These are phyloP conservation scores for Oncorhynchus gorbuscha DNA, from an alignment of 2,113 vertebrate species.

Conservation along the genomic window DNA sequence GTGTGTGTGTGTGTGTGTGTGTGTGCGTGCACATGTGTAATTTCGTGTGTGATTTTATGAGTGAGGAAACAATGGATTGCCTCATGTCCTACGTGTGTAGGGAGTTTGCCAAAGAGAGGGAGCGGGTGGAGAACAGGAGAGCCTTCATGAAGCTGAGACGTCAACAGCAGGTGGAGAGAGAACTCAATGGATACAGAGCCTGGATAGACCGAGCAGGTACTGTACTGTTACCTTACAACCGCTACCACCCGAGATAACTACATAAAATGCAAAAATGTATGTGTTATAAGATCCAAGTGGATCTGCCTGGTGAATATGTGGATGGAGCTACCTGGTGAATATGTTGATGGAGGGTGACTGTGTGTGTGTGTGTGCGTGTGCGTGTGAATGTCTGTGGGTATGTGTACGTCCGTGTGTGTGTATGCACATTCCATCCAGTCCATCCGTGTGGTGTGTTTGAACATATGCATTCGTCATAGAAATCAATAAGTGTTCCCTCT, in stretches of 20 bases:
- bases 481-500: constrained; percentile 30
- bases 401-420: constrained; percentile 5
- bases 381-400: background rate
- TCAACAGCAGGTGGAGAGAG: constrained; percentile 96
- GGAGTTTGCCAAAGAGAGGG: constrained; percentile 98
- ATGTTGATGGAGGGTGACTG: constrained; percentile 47
- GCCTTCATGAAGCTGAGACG: constrained; percentile 97
- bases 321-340: constrained; percentile 34
- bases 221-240: background rate
- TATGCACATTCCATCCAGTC: constrained; percentile 29
- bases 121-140: constrained; percentile 95
- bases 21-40: background rate
- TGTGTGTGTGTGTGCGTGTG: background rate
- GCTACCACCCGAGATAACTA: background rate
- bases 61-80: background rate
- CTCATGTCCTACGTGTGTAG: constrained; percentile 63
- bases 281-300: too few relatives aligned
- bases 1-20: background rate
- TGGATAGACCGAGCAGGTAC: constrained; percentile 98
- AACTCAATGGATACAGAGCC: constrained; percentile 94
- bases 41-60: constrained; percentile 1
- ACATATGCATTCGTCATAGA: constrained; percentile 24
- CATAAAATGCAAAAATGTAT: too few relatives aligned
- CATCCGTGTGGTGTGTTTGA: constrained; percentile 11
- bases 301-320: constrained; percentile 42